A percentile compares a stretch with the other conserved stretches of the same genome.
Conservation (phyloP, 2,888 invertebrate genomes). For the Leucophora obtusa region DNA sequence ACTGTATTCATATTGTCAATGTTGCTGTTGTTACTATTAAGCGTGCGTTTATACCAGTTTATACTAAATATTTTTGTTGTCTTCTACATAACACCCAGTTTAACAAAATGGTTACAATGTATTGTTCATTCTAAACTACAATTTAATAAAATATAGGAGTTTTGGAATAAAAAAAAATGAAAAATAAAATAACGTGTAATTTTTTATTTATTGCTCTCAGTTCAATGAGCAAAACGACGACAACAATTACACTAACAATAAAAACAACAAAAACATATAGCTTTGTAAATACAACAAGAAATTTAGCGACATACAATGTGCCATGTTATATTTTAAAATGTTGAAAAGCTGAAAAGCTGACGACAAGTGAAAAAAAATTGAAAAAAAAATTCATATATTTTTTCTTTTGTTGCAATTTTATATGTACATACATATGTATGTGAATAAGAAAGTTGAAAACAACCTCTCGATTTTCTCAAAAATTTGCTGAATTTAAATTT, state of each 20-base stretch:
- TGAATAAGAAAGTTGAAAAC: no score
- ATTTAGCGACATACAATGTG: slow-evolving; percentile 8
- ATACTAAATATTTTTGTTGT: background rate
- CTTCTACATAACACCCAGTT: background rate
- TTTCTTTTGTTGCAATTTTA: no score
- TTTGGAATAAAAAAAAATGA: background rate
- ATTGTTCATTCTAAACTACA: slow-evolving; percentile 3
- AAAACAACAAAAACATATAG: slow-evolving; percentile 25
- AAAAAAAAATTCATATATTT: no score
- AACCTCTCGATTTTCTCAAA: no score
- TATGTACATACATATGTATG: no score
- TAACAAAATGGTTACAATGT: slow-evolving; percentile 1
- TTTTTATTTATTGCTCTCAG: slow-evolving; percentile 61
- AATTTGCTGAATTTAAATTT: no score
- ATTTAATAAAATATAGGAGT: slow-evolving; percentile 16
- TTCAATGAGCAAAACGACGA: slow-evolving; percentile 56
- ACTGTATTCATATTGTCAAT: background rate
- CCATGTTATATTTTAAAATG: slow-evolving; percentile 24
- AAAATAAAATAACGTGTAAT: slow-evolving; percentile 42
- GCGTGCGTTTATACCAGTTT: background rate
- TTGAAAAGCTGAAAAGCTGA: slow-evolving; percentile 28
- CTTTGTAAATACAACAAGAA: background rate
- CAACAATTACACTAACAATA: slow-evolving; percentile 48
- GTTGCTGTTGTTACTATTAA: background rate
- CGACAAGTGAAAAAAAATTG: background rate